Evolutionary conservation across 2,888 invertebrate species (phyloP).

Genomic region (Hyles lineata): DNA sequence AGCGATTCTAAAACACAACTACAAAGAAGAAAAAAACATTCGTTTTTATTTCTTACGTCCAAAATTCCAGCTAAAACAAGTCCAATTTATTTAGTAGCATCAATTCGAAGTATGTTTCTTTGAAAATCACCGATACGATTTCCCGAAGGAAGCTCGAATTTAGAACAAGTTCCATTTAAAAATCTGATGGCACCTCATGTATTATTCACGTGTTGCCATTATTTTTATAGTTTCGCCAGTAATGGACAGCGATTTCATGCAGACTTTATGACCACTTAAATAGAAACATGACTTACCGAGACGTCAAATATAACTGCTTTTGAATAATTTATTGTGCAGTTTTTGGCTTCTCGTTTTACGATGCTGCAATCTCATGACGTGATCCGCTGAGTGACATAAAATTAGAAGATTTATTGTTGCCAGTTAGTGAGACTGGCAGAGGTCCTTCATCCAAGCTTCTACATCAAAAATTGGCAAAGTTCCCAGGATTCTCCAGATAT

Average conservation of each 20-base stretch:
- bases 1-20: too few relatives aligned
- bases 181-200: slow-evolving; percentile 22
- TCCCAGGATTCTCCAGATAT: too few relatives aligned
- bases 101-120: neutral
- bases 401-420: too few relatives aligned
- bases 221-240: slow-evolving; percentile 22
- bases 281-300: slow-evolving; percentile 7
- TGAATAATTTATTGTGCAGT: slow-evolving; percentile 1
- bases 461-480: too few relatives aligned
- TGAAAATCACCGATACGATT: neutral
- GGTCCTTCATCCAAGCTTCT: too few relatives aligned
- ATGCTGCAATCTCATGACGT: neutral
- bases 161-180: slow-evolving; percentile 25
- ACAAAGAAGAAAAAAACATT: too few relatives aligned
- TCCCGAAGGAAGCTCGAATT: neutral
- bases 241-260: slow-evolving; percentile 7
- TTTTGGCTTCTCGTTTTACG: neutral
- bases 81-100: neutral
- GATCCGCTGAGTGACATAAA: neutral
- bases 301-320: slow-evolving; percentile 8
- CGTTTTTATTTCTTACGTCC: too few relatives aligned
- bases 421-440: too few relatives aligned
- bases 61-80: too few relatives aligned
- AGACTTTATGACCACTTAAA: slow-evolving; percentile 10
- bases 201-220: slow-evolving; percentile 16